Conservation (phyloP, 1,140 invertebrate genomes). For the Yoshiicerus persimilis region DNA sequence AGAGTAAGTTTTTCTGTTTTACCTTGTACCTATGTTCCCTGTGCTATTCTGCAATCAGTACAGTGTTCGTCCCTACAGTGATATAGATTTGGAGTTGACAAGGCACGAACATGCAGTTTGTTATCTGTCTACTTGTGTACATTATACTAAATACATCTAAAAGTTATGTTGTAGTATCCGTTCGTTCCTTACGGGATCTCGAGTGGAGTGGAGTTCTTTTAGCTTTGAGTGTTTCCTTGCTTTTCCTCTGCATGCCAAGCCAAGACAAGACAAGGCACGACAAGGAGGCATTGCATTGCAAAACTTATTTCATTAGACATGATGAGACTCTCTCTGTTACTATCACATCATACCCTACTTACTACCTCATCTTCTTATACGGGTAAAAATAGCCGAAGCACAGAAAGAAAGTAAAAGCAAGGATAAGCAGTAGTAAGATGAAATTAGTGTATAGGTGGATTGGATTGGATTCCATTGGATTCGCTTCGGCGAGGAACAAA, state of each 20-base stretch:
- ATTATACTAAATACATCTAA: too few species aligned
- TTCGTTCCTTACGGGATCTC: too few species aligned
- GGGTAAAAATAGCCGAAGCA: not conserved
- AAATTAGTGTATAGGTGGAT: not conserved
- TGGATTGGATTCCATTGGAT: not conserved
- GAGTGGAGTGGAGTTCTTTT: too few species aligned
- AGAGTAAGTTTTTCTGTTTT: too few species aligned
- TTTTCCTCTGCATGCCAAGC: not conserved
- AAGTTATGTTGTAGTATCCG: too few species aligned
- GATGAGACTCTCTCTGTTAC: not conserved
- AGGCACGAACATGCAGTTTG: not conserved
- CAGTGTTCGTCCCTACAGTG: too few species aligned
- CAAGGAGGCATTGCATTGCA: not conserved
- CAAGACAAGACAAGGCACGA: not conserved
- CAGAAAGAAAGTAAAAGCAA: not conserved
- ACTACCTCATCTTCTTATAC: not conserved
- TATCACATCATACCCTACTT: not conserved
- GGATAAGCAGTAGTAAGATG: not conserved
- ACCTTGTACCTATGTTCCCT: not conserved
- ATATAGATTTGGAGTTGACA: not conserved
- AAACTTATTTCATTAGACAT: conserved; percentile 38
- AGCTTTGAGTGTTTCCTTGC: not conserved
- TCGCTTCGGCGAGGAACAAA: not conserved
- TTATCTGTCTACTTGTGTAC: not conserved
- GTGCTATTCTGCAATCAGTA: too few species aligned